Percentiles rank a stretch among this genome's conserved stretches.
phyloP scores from a whole-genome alignment of 1,140 invertebrate genomes.

The Pemphigus obesinymphae region DNA sequence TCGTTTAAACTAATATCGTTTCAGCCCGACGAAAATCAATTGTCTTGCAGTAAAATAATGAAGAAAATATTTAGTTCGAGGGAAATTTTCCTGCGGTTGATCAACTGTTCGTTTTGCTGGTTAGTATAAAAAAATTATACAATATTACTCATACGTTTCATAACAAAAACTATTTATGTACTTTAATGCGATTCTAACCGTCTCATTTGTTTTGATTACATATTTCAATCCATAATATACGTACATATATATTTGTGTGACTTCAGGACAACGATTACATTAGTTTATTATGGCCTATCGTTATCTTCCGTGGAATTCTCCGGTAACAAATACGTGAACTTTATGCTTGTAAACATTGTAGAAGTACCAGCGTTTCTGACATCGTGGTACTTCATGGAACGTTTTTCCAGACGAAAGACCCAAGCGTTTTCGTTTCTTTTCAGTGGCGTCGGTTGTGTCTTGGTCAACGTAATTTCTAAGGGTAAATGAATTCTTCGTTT shows the following conservation, averaged over 20 bases:
- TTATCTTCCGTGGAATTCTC: slow-evolving; percentile 54
- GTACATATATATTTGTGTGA: slow-evolving; percentile 42
- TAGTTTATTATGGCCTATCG: slow-evolving; percentile 69
- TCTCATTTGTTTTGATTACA: neutral
- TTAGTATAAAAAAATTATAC: neutral
- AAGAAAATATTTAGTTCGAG: slow-evolving; percentile 31
- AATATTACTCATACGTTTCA: neutral
- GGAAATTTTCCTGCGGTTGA: neutral
- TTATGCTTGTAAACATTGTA: slow-evolving; percentile 53
- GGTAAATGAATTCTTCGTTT: slow-evolving; percentile 32
- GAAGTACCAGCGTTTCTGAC: slow-evolving; percentile 52
- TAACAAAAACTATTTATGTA: neutral
- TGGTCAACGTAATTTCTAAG: slow-evolving; percentile 43
- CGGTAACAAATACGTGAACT: slow-evolving; percentile 53
- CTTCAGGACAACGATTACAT: slow-evolving; percentile 62
- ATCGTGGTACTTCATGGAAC: slow-evolving; percentile 43
- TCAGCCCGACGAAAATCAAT: neutral
- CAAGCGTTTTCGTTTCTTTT: slow-evolving; percentile 42
- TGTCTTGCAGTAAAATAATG: neutral
- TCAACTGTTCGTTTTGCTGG: slow-evolving; percentile 42
- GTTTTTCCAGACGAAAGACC: slow-evolving; percentile 41
- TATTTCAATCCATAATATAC: neutral
- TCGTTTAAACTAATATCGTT: neutral
- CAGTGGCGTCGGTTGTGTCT: slow-evolving; percentile 44
- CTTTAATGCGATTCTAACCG: neutral